Evolutionary conservation across 2,888 invertebrate species (phyloP), one percentile per base, ranked within the genome.

Genomic region (Heliconius hortense): DNA sequence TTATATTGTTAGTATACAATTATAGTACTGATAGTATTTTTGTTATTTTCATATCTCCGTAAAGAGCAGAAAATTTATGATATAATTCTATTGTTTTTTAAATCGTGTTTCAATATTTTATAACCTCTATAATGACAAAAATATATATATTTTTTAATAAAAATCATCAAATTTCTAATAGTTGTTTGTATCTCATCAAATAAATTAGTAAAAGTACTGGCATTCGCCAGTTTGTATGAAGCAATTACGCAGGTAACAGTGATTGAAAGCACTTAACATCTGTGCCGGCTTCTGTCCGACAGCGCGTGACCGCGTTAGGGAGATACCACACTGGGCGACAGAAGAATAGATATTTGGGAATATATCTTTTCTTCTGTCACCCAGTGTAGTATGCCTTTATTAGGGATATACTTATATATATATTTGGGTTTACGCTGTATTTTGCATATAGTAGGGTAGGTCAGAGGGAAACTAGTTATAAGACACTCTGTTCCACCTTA

Each of bases 231-330:
- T 70, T 64, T 75, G 71, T 73, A 75, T 70, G 70, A 62, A 77
- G 78, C 73, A 77, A 78, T 77, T 75, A 77, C 59, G 35, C 69
- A 60, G 64, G 69, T 59, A 73, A 74, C 72, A 78, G 71, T 87
- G 86, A 87, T 85, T 85, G 87, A 86, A 85, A 85, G 89, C 90
- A 89, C 89, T 90, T 89, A 89, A 84, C 86, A 81, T 84, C 82
- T 81, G 81, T 80, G 79, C 78, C 82, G 79, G 87, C 88, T 87
- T 87, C 87, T 85, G 87, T 86, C 85, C 78, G 83, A 66, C 77
- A 72, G 81, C 81, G 84, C 87, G 87, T 87, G 88, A 89, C 87
- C 82, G 35, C 0, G 18, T 43, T 59, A 35, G 31, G 75, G 4
- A 26, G n/a, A 4, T 0, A 2, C 4, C 8, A 73, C 78, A 79